Base-by-base conservation (phyloP, 2,113 vertebrate species). In the Vidua macroura region DNA sequence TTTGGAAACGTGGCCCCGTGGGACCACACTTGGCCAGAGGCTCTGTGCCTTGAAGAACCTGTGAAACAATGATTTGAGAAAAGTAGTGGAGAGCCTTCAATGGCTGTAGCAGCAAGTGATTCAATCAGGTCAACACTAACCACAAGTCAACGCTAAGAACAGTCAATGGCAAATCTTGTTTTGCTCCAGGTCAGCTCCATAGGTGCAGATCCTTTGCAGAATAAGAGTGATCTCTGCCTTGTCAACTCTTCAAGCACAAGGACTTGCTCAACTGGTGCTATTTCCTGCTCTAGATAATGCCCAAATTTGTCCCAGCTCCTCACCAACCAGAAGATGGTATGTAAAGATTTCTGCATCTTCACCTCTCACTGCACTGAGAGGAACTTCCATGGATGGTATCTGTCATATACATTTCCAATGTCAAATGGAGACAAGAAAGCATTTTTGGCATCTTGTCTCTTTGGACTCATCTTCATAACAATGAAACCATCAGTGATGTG, bases 401-500 rank as follows among this genome's bases (percentile, higher is more conserved):
- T 90, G 76, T 78, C 73, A 68, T 56, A 46, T 10, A 68, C 56
- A 53, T 51, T 91, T 64, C 73, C 76, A 88, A 21, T 3, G 5
- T 68, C 85, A 83, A 83, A 73, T 39, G 64, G 33, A 95, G 52
- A 78, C 35, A 75, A 75, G 44, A 92, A 95, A 90, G 48, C 9
- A 22, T 81, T 92, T 96, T 75, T 94, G 94, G 52, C 76, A 72
- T 44, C 76, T 86, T 78, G 35, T 88, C 69, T 75, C 30, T 90
- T 85, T 87, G 78, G 62, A 69, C 35, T 63, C 3, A 1, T 94
- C 67, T 91, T 92, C 64, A 74, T 60, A 90, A 70, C 52, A 93
- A 53, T 86, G 64, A 94, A 96, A 86, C 55, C 44, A 88, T 80
- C 82, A 81, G 44, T 49, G 37, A 78, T 86, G 60, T 25, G 72